Evolutionary conservation across 2,113 vertebrate species (phyloP).

Genomic region (Eolophus roseicapilla): DNA sequence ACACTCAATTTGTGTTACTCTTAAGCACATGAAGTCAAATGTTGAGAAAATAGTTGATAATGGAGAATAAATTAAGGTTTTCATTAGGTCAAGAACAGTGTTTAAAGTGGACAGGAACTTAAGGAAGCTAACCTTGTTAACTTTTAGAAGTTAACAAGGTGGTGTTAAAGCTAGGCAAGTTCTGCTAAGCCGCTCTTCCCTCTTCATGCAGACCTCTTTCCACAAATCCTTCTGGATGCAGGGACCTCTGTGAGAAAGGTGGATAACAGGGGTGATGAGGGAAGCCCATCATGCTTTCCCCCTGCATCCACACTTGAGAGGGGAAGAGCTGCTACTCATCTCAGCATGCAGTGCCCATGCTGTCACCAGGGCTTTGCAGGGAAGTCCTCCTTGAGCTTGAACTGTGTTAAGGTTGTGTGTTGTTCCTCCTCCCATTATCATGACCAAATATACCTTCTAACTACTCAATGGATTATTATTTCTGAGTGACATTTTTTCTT

Average conservation of each 20-base stretch:
- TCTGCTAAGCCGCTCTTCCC: background rate
- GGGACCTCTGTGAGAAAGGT: background rate
- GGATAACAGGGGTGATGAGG: background rate
- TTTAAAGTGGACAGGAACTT: background rate
- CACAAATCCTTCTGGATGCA: background rate
- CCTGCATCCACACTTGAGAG: too few species aligned
- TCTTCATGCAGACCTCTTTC: background rate
- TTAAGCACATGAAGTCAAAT: background rate
- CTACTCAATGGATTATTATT: background rate
- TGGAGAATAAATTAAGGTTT: background rate
- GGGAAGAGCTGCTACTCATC: too few species aligned
- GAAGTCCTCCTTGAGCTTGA: background rate
- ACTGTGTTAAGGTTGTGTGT: too few species aligned
- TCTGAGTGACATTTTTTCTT: background rate
- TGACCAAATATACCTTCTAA: background rate
- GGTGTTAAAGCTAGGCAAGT: background rate
- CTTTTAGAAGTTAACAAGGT: background rate
- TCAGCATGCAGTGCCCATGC: accelerated
- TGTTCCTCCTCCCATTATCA: background rate
- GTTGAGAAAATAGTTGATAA: background rate
- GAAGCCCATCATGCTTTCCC: background rate
- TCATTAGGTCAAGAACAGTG: background rate
- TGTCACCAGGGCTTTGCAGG: background rate
- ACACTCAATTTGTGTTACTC: too few species aligned
- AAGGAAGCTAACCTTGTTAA: too few species aligned